A percentile compares a stretch with the other conserved stretches of the same genome.
phyloP scores from a whole-genome alignment of 2,113 vertebrate species.

The Tapirus terrestris region DNA sequence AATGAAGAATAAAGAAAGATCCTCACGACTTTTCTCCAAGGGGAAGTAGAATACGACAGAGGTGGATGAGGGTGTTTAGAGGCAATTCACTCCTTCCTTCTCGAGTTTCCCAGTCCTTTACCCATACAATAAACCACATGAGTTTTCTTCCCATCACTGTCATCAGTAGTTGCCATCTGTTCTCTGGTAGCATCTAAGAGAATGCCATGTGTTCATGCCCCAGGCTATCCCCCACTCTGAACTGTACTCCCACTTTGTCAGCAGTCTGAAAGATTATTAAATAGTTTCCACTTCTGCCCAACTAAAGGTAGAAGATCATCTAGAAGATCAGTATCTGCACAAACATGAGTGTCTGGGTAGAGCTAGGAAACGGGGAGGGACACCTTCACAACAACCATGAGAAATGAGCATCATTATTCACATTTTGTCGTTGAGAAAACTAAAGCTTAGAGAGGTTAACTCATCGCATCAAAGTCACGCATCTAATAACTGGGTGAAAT shows the following conservation, averaged over 20 bases:
- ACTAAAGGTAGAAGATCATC: not conserved
- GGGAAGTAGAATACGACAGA: not conserved
- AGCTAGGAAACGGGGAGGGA: not conserved
- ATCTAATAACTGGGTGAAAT: not conserved
- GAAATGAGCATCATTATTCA: not conserved
- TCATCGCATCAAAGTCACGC: not conserved
- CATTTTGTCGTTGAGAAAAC: not conserved
- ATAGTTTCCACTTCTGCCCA: not conserved
- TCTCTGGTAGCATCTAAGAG: not conserved
- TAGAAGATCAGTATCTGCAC: not conserved
- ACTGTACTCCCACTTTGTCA: not conserved
- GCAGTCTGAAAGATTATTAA: not conserved
- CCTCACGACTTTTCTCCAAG: not conserved
- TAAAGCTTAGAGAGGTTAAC: not conserved
- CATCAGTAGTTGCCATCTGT: not conserved
- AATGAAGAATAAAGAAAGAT: not conserved
- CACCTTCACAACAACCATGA: not conserved
- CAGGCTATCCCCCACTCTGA: not conserved
- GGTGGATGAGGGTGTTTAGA: not conserved
- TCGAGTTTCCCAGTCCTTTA: too few species aligned
- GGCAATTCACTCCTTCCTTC: not conserved
- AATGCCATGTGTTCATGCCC: not conserved
- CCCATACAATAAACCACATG: not conserved
- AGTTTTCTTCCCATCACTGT: not conserved
- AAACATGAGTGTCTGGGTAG: not conserved